Conservation (phyloP, 2,113 vertebrate genomes). For the human (Homo sapiens) region DNA sequence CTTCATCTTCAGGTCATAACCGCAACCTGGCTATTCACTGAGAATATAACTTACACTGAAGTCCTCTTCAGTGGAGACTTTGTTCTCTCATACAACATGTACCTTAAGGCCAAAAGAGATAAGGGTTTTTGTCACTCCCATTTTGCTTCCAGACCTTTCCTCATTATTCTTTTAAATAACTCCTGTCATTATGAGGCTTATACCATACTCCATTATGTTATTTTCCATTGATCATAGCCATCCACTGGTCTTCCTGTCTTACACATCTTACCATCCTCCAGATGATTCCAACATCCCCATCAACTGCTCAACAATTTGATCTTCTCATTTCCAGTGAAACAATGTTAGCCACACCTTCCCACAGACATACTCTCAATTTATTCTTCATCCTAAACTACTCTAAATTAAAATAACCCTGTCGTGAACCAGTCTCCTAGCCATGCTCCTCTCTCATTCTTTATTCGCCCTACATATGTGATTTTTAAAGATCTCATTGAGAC, state of each 20-base stretch:
- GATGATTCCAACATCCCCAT: not conserved
- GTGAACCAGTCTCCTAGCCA: not conserved
- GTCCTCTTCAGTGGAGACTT: not conserved
- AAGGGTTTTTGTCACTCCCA: not conserved
- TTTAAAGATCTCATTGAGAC: not conserved
- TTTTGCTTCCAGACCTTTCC: not conserved
- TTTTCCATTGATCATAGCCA: not conserved
- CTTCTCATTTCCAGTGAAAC: not conserved
- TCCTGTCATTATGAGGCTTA: not conserved
- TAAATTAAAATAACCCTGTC: not conserved
- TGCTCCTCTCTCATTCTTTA: not conserved
- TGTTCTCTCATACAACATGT: not conserved
- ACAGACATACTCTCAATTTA: not conserved
- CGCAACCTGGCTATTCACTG: not conserved
- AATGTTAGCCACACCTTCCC: not conserved
- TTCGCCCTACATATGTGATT: not conserved
- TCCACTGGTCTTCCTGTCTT: not conserved
- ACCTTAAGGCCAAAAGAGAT: not conserved
- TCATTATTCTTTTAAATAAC: not conserved
- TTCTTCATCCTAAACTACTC: not conserved
- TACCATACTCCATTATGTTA: not conserved
- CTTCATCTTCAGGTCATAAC: not conserved
- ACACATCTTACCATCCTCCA: not conserved
- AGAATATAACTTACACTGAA: not conserved
- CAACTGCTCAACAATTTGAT: not conserved